Evolutionary conservation across 2,888 invertebrate species (phyloP).

Genomic region (Pemphredon lugubris): DNA sequence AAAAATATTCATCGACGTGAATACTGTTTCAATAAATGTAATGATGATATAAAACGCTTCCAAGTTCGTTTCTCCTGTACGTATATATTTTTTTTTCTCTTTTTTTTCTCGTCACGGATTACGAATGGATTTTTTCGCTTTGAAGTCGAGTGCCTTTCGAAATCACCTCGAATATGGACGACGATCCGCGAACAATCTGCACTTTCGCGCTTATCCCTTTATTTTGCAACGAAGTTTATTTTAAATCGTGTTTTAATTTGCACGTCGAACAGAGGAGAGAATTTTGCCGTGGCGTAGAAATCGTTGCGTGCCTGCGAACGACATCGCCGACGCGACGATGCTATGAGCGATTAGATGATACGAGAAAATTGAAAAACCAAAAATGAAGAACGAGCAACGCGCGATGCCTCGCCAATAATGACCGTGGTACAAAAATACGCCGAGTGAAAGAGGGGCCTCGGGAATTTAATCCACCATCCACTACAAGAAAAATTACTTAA

Average conservation of each 20-base stretch:
- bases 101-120: not conserved
- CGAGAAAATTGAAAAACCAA: too few species aligned
- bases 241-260: too few species aligned
- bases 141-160: not conserved
- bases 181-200: not conserved
- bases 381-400: too few species aligned
- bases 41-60: slow-evolving; percentile 68
- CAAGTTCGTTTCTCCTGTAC: slow-evolving; percentile 33
- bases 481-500: slow-evolving; percentile 41
- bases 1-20: slow-evolving; percentile 76
- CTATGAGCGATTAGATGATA: too few species aligned
- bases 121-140: not conserved
- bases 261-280: too few species aligned
- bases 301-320: too few species aligned
- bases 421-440: too few species aligned
- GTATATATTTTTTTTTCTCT: slow-evolving; percentile 3
- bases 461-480: slow-evolving; percentile 36
- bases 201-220: not conserved
- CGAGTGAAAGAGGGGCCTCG: not conserved
- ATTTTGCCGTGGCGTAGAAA: too few species aligned
- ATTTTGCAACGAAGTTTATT: too few species aligned
- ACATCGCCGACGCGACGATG: too few species aligned
- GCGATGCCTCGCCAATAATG: too few species aligned
- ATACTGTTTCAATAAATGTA: slow-evolving; percentile 79
- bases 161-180: not conserved